Evolutionary conservation across 2,888 invertebrate species (phyloP).

Genomic region (Hyalella azteca): DNA sequence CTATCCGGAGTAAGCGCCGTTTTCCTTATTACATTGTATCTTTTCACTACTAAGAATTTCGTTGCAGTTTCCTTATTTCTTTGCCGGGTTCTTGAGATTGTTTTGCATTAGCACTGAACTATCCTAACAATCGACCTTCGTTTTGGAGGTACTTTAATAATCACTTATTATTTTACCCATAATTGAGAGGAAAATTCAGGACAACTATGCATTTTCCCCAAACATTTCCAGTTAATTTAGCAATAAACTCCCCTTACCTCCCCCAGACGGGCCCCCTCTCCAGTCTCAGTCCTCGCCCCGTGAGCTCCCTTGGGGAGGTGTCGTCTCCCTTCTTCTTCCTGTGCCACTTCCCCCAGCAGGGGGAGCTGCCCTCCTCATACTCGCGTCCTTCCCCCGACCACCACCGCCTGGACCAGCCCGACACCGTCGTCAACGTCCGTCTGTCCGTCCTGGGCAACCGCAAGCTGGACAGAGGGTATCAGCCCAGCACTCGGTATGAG

Average conservation of each 20-base stretch:
- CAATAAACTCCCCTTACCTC: background rate
- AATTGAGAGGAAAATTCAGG: background rate
- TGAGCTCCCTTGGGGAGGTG: conserved; percentile 43
- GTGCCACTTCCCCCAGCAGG: conserved; percentile 55
- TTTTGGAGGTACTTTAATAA: background rate
- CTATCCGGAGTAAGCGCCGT: background rate
- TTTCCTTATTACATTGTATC: background rate
- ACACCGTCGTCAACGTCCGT: conserved; percentile 39
- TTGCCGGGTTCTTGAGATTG: background rate
- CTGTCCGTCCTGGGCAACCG: conserved; percentile 42
- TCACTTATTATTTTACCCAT: background rate
- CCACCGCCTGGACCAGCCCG: conserved; percentile 31
- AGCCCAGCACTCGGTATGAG: conserved; percentile 49
- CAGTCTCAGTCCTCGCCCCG: background rate
- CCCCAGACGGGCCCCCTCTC: background rate
- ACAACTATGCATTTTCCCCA: background rate
- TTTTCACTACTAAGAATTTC: background rate
- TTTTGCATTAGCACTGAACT: background rate
- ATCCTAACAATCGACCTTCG: background rate
- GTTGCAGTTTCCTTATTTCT: background rate
- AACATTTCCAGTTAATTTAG: background rate
- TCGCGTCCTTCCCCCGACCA: conserved; percentile 34
- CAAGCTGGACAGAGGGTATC: conserved; percentile 42
- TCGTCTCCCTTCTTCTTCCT: conserved; percentile 57
- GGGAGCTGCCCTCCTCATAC: conserved; percentile 38